Evolutionary conservation across 2,113 vertebrate genomes (phyloP).

Genomic region (Telmatochromis brachygnathus): DNA sequence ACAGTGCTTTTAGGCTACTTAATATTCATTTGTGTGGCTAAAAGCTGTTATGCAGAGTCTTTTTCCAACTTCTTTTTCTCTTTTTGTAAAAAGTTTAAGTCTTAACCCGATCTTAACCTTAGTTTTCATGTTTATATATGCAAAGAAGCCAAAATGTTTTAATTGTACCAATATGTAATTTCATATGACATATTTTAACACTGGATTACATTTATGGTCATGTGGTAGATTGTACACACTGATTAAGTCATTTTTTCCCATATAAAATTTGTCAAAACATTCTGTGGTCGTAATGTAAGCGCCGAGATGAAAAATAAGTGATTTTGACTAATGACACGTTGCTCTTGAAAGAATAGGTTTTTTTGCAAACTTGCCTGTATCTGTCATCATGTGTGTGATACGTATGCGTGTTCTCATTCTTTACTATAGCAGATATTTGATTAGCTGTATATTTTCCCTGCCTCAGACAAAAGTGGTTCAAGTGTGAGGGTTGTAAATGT

Average conservation of each 20-base stretch:
- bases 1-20: not conserved
- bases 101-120: not conserved
- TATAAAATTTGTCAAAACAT: not conserved
- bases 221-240: not conserved
- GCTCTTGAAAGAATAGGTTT: not conserved
- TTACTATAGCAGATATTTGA: conserved; percentile 22
- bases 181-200: not conserved
- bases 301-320: not conserved
- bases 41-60: not conserved
- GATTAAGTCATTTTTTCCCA: not conserved
- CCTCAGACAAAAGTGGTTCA: conserved; percentile 45
- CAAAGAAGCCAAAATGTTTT: not conserved
- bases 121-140: not conserved
- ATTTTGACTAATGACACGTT: not conserved
- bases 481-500: conserved; percentile 59
- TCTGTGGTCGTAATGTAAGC: not conserved
- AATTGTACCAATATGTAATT: not conserved
- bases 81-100: not conserved
- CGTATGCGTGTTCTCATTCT: conserved; percentile 1
- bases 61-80: not conserved
- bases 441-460: conserved; percentile 63
- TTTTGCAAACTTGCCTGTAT: not conserved
- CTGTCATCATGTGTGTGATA: not conserved
- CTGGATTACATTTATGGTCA: not conserved
- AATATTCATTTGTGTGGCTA: not conserved